Evolutionary conservation across 1,140 invertebrate genomes (phyloP).

Genomic region (Pachyrhynchus sulphureomaculatus): DNA sequence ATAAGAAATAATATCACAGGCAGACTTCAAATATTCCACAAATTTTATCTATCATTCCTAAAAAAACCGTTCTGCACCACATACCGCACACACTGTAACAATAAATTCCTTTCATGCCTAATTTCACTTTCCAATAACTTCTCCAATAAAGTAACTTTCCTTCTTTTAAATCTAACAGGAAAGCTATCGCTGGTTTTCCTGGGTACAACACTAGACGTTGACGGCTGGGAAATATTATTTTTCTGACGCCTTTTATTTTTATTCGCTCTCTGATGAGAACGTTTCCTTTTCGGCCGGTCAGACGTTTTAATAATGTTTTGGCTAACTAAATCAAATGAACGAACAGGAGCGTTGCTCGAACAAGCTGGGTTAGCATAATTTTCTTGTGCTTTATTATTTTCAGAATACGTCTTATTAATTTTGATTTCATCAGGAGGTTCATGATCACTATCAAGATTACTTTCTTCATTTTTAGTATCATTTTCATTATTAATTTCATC

Average conservation of each 20-base stretch:
- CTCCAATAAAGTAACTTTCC: constrained; percentile 54
- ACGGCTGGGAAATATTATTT: background rate
- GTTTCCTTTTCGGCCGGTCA: constrained; percentile 26
- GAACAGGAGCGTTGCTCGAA: background rate
- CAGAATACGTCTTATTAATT: constrained; percentile 27
- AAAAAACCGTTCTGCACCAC: constrained; percentile 73
- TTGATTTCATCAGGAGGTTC: constrained; percentile 53
- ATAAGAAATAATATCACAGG: too few species aligned
- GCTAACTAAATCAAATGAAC: background rate
- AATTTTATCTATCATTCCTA: too few species aligned
- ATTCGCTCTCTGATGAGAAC: constrained; percentile 7
- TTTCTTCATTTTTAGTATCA: background rate
- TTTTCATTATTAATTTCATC: constrained; percentile 13
- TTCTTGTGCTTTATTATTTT: background rate
- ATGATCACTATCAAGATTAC: constrained; percentile 37
- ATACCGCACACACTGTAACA: constrained; percentile 73
- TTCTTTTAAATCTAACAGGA: constrained; percentile 32
- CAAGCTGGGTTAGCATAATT: background rate
- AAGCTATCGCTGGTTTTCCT: constrained; percentile 16
- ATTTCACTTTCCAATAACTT: constrained; percentile 64
- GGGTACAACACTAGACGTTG: background rate
- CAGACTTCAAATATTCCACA: too few species aligned
- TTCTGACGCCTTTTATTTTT: constrained; percentile 25
- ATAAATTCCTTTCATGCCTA: constrained; percentile 70
- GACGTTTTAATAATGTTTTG: background rate